Percentiles rank a stretch among this genome's conserved stretches.
Evolutionary conservation across 35 echinoderm and acorn worm genomes (phyloP).

Genomic region (Eucidaris tribuloides): DNA sequence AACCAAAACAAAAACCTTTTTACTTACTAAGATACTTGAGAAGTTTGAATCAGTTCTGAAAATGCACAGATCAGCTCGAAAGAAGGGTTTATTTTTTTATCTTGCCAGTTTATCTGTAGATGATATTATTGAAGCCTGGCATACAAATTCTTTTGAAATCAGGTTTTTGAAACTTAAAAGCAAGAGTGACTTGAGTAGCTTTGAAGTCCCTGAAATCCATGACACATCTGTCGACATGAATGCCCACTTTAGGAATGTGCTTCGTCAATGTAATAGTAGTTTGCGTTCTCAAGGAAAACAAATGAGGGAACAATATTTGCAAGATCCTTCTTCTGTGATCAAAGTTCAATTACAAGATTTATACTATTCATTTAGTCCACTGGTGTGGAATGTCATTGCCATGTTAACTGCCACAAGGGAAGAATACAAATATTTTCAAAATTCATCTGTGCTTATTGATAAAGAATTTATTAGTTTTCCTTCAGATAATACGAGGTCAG

Average conservation of each 20-base stretch:
- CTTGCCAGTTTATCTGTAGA: not conserved
- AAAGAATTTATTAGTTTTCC: not conserved
- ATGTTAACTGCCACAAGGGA: not conserved
- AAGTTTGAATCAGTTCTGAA: not conserved
- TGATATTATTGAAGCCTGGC: slow-evolving; percentile 5
- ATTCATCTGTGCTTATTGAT: not conserved
- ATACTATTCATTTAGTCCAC: not conserved
- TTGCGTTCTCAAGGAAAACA: not conserved
- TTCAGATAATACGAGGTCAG: not conserved
- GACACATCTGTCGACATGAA: not conserved
- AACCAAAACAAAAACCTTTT: not conserved
- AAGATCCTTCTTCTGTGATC: not conserved
- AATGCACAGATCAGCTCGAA: not conserved
- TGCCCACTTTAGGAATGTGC: not conserved
- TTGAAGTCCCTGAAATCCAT: not conserved
- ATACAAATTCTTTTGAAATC: not conserved
- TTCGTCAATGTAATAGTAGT: not conserved
- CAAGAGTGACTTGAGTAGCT: not conserved
- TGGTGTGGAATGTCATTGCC: not conserved
- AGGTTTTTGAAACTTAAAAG: not conserved
- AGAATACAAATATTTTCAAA: not conserved
- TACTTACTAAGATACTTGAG: not conserved
- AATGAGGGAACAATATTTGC: not conserved
- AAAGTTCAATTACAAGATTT: not conserved
- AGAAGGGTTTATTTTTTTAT: not conserved